Percentiles rank a stretch among this genome's conserved stretches.
Evolutionary conservation across 2,888 invertebrate genomes (phyloP).

Genomic region (Achlya flavicornis): DNA sequence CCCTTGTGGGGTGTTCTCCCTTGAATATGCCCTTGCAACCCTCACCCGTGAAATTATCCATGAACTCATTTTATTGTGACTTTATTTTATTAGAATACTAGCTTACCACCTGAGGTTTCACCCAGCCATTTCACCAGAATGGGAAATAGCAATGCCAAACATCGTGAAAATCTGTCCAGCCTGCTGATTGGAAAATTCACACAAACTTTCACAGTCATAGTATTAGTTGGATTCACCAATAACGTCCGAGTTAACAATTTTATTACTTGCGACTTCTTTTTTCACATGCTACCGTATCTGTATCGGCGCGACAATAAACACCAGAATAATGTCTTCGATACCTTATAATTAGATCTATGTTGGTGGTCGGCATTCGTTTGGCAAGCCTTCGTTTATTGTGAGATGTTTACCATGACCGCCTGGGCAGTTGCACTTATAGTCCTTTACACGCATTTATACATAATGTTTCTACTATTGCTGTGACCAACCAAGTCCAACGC

Average conservation of each 20-base stretch:
- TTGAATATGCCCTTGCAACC: slow-evolving; percentile 34
- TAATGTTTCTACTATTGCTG: slow-evolving; percentile 61
- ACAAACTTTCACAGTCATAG: too few species aligned
- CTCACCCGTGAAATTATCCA: slow-evolving; percentile 22
- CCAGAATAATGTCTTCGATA: slow-evolving; percentile 23
- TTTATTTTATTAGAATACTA: neutral
- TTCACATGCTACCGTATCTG: neutral
- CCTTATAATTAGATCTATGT: slow-evolving; percentile 41
- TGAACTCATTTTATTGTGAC: slow-evolving; percentile 12
- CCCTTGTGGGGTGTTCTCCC: slow-evolving; percentile 27
- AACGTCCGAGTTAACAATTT: neutral
- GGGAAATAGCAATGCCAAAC: too few species aligned
- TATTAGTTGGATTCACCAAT: neutral
- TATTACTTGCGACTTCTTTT: neutral
- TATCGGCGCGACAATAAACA: neutral
- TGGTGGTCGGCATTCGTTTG: slow-evolving; percentile 59
- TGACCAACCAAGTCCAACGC: slow-evolving; percentile 57
- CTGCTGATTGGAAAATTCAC: too few species aligned
- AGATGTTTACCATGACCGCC: slow-evolving; percentile 74
- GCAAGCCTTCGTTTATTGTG: slow-evolving; percentile 60
- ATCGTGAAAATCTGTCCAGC: too few species aligned
- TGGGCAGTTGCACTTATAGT: slow-evolving; percentile 52
- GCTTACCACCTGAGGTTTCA: too few species aligned
- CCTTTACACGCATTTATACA: slow-evolving; percentile 44
- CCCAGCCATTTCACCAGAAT: too few species aligned